These are phyloP conservation scores for Ectemnius continuus DNA, from an alignment of 2,888 invertebrate species.

Conservation along the genomic window DNA sequence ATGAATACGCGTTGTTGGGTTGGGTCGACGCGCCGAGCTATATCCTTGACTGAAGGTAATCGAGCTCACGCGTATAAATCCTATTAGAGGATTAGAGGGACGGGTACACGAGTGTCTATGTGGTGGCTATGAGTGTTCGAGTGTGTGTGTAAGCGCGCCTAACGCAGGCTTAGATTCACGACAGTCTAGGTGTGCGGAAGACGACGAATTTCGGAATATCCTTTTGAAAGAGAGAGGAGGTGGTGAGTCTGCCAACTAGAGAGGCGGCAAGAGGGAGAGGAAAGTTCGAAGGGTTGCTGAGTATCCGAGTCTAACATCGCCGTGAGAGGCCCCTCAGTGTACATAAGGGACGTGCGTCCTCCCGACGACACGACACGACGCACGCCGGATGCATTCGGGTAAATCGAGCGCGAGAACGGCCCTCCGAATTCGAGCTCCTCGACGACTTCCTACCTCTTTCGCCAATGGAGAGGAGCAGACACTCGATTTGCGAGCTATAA, in stretches of 20 bases:
- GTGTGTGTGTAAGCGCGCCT: conserved; percentile 58
- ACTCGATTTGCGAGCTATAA: conserved; percentile 81
- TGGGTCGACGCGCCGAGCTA: conserved; percentile 59
- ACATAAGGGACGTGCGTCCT: conserved; percentile 43
- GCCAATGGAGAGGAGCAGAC: conserved; percentile 57
- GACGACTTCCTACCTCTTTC: conserved; percentile 74
- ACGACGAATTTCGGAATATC: conserved; percentile 30
- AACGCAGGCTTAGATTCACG: conserved; percentile 52
- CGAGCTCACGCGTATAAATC: conserved; percentile 77
- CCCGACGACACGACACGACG: conserved; percentile 22
- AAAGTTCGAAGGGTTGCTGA: conserved; percentile 15
- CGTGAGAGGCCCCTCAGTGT: conserved; percentile 28
- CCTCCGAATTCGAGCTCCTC: conserved; percentile 75
- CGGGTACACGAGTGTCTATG: conserved; percentile 48
- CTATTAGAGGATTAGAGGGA: conserved; percentile 76
- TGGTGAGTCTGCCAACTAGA: background rate
- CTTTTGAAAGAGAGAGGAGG: conserved; percentile 30
- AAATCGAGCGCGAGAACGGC: conserved; percentile 70
- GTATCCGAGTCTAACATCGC: conserved; percentile 22
- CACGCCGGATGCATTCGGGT: conserved; percentile 63
- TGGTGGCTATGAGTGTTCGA: background rate
- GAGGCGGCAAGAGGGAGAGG: background rate
- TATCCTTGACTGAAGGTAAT: conserved; percentile 75
- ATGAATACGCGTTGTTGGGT: conserved; percentile 63
- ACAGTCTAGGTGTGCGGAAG: no score